Conservation (phyloP, 2,888 invertebrate genomes). For the Rhagonycha fulva region DNA sequence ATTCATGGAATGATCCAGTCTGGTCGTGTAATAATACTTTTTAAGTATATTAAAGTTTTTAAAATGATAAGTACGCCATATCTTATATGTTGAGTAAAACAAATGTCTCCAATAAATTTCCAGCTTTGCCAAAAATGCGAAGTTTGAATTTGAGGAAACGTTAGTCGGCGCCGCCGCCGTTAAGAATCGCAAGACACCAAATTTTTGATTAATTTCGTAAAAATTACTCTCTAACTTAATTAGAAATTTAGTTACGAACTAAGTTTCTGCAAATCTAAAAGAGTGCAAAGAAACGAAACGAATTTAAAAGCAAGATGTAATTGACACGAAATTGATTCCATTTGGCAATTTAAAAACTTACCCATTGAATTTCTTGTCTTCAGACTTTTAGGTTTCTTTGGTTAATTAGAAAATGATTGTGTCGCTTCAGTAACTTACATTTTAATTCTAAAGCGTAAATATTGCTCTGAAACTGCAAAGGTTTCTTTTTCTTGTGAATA, state of each 20-base stretch:
- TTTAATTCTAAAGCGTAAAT: neutral
- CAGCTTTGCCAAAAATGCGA: constrained; percentile 6
- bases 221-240: neutral
- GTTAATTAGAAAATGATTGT: neutral
- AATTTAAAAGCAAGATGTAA: constrained; percentile 18
- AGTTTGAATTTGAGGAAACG: neutral
- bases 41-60: constrained; percentile 6
- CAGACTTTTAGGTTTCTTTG: neutral
- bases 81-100: neutral
- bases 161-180: constrained; percentile 2
- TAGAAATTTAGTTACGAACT: neutral
- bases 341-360: constrained; percentile 11
- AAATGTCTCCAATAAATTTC: constrained; percentile 12
- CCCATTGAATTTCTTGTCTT: constrained; percentile 8
- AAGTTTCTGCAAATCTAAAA: neutral
- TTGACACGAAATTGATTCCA: constrained; percentile 23
- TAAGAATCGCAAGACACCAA: neutral
- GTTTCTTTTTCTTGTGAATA: neutral
- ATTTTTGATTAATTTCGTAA: neutral
- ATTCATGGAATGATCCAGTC: neutral
- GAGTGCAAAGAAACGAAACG: constrained; percentile 9
- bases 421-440: neutral
- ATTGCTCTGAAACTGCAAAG: neutral
- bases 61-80: constrained; percentile 6
- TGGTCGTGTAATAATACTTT: neutral